These are phyloP conservation scores for Campoplex capitator DNA, from an alignment of 2,888 invertebrate genomes.

Conservation along the genomic window DNA sequence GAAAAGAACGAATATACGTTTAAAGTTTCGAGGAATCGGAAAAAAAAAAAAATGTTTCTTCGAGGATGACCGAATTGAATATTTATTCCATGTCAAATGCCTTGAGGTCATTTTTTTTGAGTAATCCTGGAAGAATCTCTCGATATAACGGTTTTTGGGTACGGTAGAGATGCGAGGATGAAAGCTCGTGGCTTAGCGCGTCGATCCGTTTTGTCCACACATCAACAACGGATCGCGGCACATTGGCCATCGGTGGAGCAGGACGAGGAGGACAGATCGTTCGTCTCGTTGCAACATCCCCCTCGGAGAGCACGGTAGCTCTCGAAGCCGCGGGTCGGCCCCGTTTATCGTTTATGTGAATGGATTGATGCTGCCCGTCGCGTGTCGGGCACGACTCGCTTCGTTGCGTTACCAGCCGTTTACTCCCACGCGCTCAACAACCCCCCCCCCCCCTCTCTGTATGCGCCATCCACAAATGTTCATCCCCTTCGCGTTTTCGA, in stretches of 20 bases:
- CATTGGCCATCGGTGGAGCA: conserved; percentile 63
- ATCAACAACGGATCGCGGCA: conserved; percentile 72
- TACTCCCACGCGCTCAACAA: conserved; percentile 83
- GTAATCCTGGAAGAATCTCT: conserved; percentile 28
- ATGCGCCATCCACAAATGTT: conserved; percentile 68
- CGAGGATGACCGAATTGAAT: background rate
- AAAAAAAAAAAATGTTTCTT: background rate
- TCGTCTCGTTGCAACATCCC: conserved; percentile 53
- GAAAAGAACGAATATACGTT: background rate
- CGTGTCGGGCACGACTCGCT: conserved; percentile 83
- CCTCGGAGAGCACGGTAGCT: conserved; percentile 22
- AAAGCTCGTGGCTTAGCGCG: conserved; percentile 80
- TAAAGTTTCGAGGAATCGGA: background rate
- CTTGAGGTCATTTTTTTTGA: conserved; percentile 17
- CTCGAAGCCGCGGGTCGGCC: conserved; percentile 61
- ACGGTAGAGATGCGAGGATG: conserved; percentile 81
- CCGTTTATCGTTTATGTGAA: conserved; percentile 83
- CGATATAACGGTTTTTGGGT: conserved; percentile 43
- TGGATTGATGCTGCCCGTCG: conserved; percentile 83
- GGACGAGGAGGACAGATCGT: conserved; percentile 62
- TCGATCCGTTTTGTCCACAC: conserved; percentile 81
- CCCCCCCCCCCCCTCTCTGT: conserved; percentile 62
- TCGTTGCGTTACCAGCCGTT: conserved; percentile 85
- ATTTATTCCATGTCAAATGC: background rate
- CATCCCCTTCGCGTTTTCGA: conserved; percentile 77